phyloP scores from a whole-genome alignment of 2,888 invertebrate species.

The Cepaea hortensis region DNA sequence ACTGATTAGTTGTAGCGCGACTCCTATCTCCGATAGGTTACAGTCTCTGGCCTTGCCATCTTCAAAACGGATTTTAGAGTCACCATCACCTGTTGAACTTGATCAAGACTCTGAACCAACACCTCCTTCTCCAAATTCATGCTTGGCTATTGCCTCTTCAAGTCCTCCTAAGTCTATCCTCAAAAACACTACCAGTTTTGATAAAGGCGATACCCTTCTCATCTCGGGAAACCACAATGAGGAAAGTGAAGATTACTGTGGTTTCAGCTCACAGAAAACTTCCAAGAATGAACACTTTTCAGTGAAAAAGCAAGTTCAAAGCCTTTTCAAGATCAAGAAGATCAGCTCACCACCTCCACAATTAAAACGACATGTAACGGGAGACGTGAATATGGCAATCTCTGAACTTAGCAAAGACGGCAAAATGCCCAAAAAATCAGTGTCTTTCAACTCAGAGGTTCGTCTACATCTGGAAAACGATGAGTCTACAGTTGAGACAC shows the following conservation, averaged over 20 bases:
- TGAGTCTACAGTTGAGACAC: background rate
- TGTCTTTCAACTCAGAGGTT: constrained; percentile 29
- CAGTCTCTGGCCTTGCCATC: background rate
- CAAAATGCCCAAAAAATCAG: constrained; percentile 3
- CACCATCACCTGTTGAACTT: background rate
- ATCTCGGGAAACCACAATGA: background rate
- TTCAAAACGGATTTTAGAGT: background rate
- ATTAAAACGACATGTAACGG: background rate
- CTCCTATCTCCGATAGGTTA: background rate
- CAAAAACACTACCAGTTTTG: constrained; percentile 13
- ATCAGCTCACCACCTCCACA: background rate
- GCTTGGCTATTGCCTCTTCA: background rate
- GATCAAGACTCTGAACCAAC: background rate
- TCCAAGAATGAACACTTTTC: background rate
- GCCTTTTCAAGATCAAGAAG: background rate
- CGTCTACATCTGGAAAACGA: constrained; percentile 27
- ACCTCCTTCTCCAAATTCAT: background rate
- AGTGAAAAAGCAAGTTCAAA: background rate
- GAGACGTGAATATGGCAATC: background rate
- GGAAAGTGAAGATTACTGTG: background rate
- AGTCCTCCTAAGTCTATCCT: constrained; percentile 35
- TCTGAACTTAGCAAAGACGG: background rate
- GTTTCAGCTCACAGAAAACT: background rate
- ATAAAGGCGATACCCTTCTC: background rate
- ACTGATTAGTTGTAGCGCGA: background rate